A percentile compares a stretch with the other conserved stretches of the same genome.
Conservation (phyloP, 2,113 vertebrate genomes). For the Meleagris gallopavo region DNA sequence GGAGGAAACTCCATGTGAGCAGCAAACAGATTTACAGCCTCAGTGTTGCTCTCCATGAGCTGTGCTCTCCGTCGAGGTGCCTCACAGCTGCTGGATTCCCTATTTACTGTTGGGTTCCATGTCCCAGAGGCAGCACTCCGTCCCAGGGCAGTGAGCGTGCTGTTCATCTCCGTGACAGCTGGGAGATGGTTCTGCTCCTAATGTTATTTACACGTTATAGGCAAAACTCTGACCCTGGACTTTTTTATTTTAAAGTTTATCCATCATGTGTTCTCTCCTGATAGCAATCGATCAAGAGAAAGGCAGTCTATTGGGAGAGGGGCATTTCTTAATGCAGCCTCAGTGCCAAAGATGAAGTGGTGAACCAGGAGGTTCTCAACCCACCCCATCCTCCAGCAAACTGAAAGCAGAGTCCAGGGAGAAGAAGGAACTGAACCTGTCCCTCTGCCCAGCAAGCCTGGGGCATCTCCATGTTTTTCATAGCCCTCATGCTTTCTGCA, state of each 20-base stretch:
- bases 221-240: constrained; percentile 36
- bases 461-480: neutral
- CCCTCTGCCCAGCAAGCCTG: neutral
- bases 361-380: neutral
- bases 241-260: constrained; percentile 14
- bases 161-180: fast-evolving
- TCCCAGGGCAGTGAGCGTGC: neutral
- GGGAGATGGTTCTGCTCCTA: constrained; percentile 21
- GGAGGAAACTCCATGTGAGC: neutral
- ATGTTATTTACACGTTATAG: constrained; percentile 54
- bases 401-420: neutral
- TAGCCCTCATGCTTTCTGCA: neutral
- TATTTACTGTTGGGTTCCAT: neutral
- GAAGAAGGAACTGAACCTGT: neutral
- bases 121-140: neutral
- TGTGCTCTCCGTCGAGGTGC: fast-evolving
- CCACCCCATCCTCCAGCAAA: neutral
- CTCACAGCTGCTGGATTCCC: neutral
- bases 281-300: neutral
- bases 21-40: neutral
- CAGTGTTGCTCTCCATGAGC: fast-evolving
- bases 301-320: neutral
- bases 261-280: neutral
- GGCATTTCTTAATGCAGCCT: neutral
- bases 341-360: fast-evolving